Evolutionary conservation across 2,888 invertebrate species (phyloP).

Genomic region (Melitaea athalia): DNA sequence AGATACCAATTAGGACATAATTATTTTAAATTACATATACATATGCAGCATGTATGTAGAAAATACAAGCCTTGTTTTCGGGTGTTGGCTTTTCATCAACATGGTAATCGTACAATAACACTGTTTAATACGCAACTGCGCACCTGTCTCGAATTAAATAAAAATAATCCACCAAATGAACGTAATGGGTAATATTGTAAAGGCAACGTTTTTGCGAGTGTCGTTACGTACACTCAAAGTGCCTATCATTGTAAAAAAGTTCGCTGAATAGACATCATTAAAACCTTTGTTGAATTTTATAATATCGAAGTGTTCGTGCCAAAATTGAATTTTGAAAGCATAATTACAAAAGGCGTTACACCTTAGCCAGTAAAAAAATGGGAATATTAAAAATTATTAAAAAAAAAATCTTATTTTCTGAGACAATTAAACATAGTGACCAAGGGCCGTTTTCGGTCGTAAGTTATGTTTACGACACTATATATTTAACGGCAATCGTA

Average conservation of each 20-base stretch:
- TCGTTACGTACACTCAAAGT: constrained; percentile 29
- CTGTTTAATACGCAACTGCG: constrained; percentile 65
- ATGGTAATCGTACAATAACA: constrained; percentile 81
- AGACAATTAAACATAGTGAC: constrained; percentile 6
- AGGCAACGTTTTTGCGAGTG: constrained; percentile 40
- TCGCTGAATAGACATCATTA: constrained; percentile 34
- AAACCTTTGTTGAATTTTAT: constrained; percentile 31
- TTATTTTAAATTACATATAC: constrained; percentile 32
- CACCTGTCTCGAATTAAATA: constrained; percentile 80
- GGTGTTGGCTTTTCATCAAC: constrained; percentile 80
- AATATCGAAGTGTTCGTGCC: constrained; percentile 27
- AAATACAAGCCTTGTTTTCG: constrained; percentile 34
- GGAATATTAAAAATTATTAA: not conserved
- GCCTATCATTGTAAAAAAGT: constrained; percentile 34
- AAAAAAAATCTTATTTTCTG: not conserved
- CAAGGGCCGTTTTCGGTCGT: constrained; percentile 60
- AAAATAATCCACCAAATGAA: constrained; percentile 75
- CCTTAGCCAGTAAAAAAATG: not conserved
- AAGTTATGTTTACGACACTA: constrained; percentile 61
- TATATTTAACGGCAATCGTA: constrained; percentile 76
- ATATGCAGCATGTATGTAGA: constrained; percentile 31
- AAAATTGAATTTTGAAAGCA: constrained; percentile 20
- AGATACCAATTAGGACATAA: constrained; percentile 29
- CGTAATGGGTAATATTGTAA: constrained; percentile 64
- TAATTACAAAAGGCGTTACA: constrained; percentile 26